These are phyloP conservation scores for Elgonia sp. DNA, from an alignment of 2,888 invertebrate genomes.

Conservation along the genomic window DNA sequence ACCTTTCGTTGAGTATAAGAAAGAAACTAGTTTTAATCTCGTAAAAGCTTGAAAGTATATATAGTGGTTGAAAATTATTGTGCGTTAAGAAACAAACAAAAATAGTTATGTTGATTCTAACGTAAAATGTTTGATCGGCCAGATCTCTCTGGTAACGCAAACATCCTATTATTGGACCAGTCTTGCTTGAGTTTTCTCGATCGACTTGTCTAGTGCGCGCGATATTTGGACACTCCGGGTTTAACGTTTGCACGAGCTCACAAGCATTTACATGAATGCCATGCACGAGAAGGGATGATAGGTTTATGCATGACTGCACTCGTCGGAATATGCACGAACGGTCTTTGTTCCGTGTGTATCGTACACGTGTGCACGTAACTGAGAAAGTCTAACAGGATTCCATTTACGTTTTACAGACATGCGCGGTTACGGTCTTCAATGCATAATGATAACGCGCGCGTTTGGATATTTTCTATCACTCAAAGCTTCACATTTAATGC, in stretches of 20 bases:
- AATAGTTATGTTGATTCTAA: not conserved
- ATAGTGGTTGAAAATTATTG: not conserved
- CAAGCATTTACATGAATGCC: conserved; percentile 72
- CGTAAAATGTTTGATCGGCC: not conserved
- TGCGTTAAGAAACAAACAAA: not conserved
- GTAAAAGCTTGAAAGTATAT: not conserved
- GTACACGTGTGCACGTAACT: conserved; percentile 71
- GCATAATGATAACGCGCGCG: conserved; percentile 67
- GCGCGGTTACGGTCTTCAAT: conserved; percentile 69
- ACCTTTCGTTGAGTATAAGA: conserved; percentile 42
- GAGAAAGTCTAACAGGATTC: conserved; percentile 74
- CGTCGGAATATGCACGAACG: conserved; percentile 72
- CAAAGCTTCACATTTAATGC: conserved; percentile 5
- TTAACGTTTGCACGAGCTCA: conserved; percentile 61
- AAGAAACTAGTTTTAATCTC: conserved; percentile 57
- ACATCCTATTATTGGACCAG: conserved; percentile 15
- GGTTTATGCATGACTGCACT: conserved; percentile 75
- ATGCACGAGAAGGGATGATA: conserved; percentile 74
- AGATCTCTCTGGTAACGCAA: not conserved
- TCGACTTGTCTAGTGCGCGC: conserved; percentile 46
- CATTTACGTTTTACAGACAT: conserved; percentile 69
- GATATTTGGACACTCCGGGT: conserved; percentile 67
- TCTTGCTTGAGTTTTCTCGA: conserved; percentile 33
- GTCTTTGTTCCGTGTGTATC: conserved; percentile 68
- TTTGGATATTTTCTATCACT: conserved; percentile 48